phyloP scores from a whole-genome alignment of 2,888 invertebrate species.

The Nematopogon swammerdamellus region DNA sequence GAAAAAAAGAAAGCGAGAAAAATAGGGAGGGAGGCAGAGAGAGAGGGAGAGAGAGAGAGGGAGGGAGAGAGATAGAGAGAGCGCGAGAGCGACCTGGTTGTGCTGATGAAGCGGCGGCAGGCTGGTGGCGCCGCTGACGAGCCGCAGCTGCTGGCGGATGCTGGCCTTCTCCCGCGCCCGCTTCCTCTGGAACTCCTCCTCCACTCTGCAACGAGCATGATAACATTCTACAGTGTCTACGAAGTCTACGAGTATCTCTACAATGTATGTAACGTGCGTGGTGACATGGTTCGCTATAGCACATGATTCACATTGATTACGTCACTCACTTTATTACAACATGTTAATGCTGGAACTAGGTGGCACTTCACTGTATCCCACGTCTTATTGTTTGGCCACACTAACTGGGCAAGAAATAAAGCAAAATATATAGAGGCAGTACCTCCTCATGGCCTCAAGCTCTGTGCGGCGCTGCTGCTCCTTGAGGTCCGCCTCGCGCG shows the following conservation, averaged over 20 bases:
- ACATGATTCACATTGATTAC: too few relatives aligned
- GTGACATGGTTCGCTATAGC: too few relatives aligned
- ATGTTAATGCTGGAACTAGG: too few relatives aligned
- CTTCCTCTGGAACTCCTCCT: slow-evolving; percentile 84
- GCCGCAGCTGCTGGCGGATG: slow-evolving; percentile 70
- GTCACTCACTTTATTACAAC: too few relatives aligned
- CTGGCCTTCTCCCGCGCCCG: slow-evolving; percentile 73
- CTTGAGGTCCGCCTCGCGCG: slow-evolving; percentile 72
- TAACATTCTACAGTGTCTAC: neutral
- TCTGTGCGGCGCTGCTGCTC: slow-evolving; percentile 73
- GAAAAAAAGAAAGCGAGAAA: too few relatives aligned
- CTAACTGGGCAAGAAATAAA: too few relatives aligned
- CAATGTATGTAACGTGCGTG: too few relatives aligned
- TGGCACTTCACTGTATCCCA: too few relatives aligned
- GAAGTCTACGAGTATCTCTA: neutral
- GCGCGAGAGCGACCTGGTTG: slow-evolving; percentile 28
- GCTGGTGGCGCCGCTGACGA: slow-evolving; percentile 66
- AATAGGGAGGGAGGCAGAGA: too few relatives aligned
- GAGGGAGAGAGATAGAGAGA: too few relatives aligned
- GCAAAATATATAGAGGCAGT: slow-evolving; percentile 3
- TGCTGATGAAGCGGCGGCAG: slow-evolving; percentile 44
- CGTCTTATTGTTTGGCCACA: too few relatives aligned
- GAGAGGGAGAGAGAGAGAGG: too few relatives aligned
- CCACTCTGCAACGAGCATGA: slow-evolving; percentile 67
- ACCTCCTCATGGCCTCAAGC: slow-evolving; percentile 75